phyloP scores from a whole-genome alignment of 2,797 vertebrate species.

The Paedocypris micromegethes region DNA sequence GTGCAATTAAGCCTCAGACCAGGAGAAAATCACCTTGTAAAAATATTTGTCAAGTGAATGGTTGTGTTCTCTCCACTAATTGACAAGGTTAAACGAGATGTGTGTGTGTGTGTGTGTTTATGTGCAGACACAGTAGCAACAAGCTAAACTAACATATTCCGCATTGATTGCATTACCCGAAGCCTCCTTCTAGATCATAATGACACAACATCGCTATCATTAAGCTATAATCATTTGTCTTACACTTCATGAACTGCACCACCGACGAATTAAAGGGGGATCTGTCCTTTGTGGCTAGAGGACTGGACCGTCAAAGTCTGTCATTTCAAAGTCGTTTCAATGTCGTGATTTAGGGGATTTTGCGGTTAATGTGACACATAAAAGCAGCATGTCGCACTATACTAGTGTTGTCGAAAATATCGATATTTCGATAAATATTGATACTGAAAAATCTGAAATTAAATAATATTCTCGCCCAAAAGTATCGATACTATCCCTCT shows the following conservation, averaged over 20 bases:
- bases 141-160: slow-evolving; percentile 71
- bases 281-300: slow-evolving; percentile 50
- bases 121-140: slow-evolving; percentile 68
- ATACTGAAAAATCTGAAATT: too few species aligned
- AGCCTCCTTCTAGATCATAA: slow-evolving; percentile 67
- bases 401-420: too few species aligned
- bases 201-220: slow-evolving; percentile 73
- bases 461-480: too few species aligned
- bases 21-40: slow-evolving; percentile 75
- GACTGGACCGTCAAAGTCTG: too few species aligned
- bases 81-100: slow-evolving; percentile 63
- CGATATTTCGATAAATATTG: too few species aligned
- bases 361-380: too few species aligned
- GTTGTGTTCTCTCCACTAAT: slow-evolving; percentile 69
- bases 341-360: too few species aligned
- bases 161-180: slow-evolving; percentile 62
- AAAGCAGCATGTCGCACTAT: too few species aligned
- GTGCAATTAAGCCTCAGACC: slow-evolving; percentile 75
- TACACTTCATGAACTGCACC: slow-evolving; percentile 75
- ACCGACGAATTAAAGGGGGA: slow-evolving; percentile 72
- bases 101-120: slow-evolving; percentile 59
- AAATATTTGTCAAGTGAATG: slow-evolving; percentile 76
- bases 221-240: slow-evolving; percentile 79
- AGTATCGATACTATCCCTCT: too few species aligned
- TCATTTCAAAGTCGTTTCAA: too few species aligned